phyloP scores from a whole-genome alignment of 2,888 invertebrate genomes.

The Zygogramma bicolorata region DNA sequence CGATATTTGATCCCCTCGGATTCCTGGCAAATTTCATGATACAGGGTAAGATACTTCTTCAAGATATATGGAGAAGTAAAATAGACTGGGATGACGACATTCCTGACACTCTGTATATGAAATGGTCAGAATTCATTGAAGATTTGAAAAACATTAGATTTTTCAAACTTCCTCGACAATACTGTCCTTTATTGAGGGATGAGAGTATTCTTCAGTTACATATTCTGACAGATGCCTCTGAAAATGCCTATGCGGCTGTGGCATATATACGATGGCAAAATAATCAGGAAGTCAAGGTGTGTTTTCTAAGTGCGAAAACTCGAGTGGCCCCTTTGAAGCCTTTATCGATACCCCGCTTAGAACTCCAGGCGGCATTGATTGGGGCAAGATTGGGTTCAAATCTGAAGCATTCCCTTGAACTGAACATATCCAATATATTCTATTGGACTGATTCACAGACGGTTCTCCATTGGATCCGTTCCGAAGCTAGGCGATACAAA shows the following conservation, averaged over 20 bases:
- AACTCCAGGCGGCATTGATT: neutral
- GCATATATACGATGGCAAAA: conserved; percentile 19
- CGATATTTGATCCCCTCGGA: conserved; percentile 55
- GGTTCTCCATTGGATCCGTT: conserved; percentile 21
- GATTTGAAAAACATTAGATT: conserved; percentile 25
- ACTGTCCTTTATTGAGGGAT: conserved; percentile 21
- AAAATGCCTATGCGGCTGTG: conserved; percentile 27
- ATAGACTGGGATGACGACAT: conserved; percentile 43
- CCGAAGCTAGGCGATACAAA: conserved; percentile 24
- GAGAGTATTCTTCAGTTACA: conserved; percentile 42
- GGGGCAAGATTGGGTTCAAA: neutral
- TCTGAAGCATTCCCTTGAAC: conserved; percentile 5
- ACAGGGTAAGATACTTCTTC: conserved; percentile 49
- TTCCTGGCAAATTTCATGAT: conserved; percentile 35
- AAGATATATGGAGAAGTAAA: conserved; percentile 50
- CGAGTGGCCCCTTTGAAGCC: neutral
- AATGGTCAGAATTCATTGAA: conserved; percentile 45
- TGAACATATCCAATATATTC: conserved; percentile 6
- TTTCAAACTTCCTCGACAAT: neutral
- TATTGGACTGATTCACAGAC: conserved; percentile 30
- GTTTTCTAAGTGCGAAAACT: neutral
- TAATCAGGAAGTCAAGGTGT: neutral
- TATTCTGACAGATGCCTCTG: conserved; percentile 47
- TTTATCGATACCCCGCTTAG: neutral
- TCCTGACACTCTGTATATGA: conserved; percentile 20